phyloP scores from a whole-genome alignment of 1,140 invertebrate species.

The Lepidurus arcticus region DNA sequence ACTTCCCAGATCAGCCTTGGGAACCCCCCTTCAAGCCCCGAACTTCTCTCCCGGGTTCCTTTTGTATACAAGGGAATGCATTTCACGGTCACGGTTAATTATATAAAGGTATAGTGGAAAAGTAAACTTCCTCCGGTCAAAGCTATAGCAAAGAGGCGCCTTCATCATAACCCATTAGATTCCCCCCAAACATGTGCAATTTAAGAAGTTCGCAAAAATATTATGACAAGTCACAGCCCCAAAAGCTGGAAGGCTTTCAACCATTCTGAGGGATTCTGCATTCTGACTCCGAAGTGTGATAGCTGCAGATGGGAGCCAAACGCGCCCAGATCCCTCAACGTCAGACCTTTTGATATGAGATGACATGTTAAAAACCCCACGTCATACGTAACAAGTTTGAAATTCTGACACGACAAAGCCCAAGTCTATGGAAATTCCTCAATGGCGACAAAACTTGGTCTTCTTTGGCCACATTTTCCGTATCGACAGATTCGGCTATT shows the following conservation, averaged over 20 bases:
- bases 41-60: neutral
- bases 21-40: neutral
- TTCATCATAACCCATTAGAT: slow-evolving; percentile 10
- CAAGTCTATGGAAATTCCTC: neutral
- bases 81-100: slow-evolving; percentile 21
- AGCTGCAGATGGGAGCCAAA: neutral
- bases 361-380: neutral
- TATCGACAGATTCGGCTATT: no score
- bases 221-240: neutral
- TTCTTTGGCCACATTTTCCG: no score
- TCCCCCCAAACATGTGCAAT: neutral
- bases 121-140: slow-evolving; percentile 4
- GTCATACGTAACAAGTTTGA: neutral
- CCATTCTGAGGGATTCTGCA: neutral
- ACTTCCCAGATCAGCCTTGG: neutral
- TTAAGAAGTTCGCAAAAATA: neutral
- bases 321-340: neutral
- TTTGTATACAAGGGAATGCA: neutral
- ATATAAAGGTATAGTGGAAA: slow-evolving; percentile 4
- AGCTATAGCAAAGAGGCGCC: neutral
- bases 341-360: neutral
- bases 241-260: slow-evolving; percentile 8
- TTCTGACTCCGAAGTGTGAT: neutral
- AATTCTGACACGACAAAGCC: neutral
- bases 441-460: no score